A percentile compares a stretch with the other conserved stretches of the same genome.
Evolutionary conservation across 2,113 vertebrate genomes (phyloP).

Genomic region (Bombycilla garrulus): DNA sequence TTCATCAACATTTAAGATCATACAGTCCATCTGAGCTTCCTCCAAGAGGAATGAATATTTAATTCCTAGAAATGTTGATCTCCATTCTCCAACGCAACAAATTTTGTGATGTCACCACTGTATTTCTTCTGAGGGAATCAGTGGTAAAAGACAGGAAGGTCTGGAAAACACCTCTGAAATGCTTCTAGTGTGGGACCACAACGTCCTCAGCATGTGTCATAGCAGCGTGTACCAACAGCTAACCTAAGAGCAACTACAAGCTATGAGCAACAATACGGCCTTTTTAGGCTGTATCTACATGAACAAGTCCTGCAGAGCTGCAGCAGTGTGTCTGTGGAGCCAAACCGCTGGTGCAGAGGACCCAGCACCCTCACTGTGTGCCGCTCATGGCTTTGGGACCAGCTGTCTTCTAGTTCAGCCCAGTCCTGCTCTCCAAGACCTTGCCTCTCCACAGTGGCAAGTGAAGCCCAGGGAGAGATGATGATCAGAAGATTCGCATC

Average conservation of each 20-base stretch:
- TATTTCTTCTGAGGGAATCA: not conserved
- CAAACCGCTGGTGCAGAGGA: not conserved
- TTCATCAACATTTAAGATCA: not conserved
- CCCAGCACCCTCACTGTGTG: not conserved
- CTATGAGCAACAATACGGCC: rapidly evolving
- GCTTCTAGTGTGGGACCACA: not conserved
- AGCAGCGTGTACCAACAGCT: not conserved
- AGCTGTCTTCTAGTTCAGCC: not conserved
- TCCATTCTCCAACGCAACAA: not conserved
- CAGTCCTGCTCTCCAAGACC: rapidly evolving
- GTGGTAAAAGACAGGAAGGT: not conserved
- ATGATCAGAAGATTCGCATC: not conserved
- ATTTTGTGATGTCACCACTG: not conserved
- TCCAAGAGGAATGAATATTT: not conserved
- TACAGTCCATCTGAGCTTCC: not conserved
- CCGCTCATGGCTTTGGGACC: not conserved
- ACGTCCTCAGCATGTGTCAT: not conserved
- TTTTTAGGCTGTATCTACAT: not conserved
- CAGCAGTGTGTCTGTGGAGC: not conserved
- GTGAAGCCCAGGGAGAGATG: not conserved
- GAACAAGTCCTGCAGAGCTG: not conserved
- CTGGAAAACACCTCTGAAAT: not conserved
- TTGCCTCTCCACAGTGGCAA: not conserved
- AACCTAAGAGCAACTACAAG: not conserved
- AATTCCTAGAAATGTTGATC: not conserved